phyloP scores from a whole-genome alignment of 1,140 invertebrate genomes.

The Pseudomyrmex gracilis region DNA sequence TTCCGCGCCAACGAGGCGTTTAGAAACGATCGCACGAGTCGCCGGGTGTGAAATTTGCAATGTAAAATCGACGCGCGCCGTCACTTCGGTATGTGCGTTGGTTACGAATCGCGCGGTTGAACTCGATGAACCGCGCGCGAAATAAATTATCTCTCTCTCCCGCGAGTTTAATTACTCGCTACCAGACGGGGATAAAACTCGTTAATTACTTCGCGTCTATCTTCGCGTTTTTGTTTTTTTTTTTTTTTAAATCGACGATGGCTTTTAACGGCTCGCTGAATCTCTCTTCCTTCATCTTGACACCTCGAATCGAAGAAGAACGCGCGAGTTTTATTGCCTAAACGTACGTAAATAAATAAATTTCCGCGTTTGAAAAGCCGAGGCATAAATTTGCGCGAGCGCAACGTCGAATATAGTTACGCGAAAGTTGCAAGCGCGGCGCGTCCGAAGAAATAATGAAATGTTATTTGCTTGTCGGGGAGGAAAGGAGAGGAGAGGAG shows the following conservation, averaged over 20 bases:
- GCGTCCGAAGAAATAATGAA: no score
- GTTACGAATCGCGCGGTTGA: neutral
- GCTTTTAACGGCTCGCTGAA: neutral
- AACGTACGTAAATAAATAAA: no score
- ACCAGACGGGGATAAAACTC: neutral
- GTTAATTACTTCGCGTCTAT: conserved; percentile 61
- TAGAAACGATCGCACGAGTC: conserved; percentile 66
- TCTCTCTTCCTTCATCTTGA: no score
- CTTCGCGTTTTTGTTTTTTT: neutral
- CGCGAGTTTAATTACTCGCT: conserved; percentile 62
- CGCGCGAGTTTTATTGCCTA: no score
- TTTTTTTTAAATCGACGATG: neutral
- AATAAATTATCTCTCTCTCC: conserved; percentile 59
- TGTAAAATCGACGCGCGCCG: conserved; percentile 30
- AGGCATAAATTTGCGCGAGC: no score
- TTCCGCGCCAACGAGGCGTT: conserved; percentile 42
- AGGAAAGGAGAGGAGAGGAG: no score
- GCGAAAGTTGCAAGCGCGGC: no score
- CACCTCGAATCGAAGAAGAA: no score
- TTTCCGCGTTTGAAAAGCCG: no score
- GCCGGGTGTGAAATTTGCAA: neutral
- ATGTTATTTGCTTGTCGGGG: no score
- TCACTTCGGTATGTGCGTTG: neutral
- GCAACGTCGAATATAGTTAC: no score
- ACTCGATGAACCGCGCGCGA: conserved; percentile 23